These are phyloP conservation scores for Emys orbicularis DNA, from an alignment of 2,797 vertebrate species.

Conservation along the genomic window DNA sequence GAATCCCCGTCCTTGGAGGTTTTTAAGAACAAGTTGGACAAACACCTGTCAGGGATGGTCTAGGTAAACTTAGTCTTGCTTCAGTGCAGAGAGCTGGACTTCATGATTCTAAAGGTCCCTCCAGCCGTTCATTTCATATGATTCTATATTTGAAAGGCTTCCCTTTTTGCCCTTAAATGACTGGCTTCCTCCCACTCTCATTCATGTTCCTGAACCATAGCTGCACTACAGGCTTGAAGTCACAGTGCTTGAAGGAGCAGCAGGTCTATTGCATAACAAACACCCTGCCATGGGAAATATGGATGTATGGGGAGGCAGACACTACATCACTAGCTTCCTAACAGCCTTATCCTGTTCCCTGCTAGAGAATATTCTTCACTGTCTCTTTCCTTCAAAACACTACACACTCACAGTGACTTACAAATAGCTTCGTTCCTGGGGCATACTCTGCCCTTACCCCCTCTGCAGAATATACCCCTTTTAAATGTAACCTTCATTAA, in stretches of 20 bases:
- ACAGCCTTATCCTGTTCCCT: not conserved
- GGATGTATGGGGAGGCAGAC: not conserved
- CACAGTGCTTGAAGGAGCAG: not conserved
- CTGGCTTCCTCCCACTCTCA: not conserved
- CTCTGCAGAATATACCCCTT: not conserved
- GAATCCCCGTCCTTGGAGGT: no score
- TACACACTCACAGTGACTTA: not conserved
- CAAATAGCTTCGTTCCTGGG: not conserved
- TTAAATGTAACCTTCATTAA: not conserved
- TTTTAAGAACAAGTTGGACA: no score
- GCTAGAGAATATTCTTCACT: not conserved
- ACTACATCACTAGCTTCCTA: not conserved
- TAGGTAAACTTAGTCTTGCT: no score
- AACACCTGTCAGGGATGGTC: no score
- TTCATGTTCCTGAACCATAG: not conserved
- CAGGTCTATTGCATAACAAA: not conserved
- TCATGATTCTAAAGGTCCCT: no score
- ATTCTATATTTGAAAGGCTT: not conserved
- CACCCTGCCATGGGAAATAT: not conserved
- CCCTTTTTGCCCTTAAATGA: not conserved
- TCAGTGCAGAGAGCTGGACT: no score
- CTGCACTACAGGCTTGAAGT: not conserved
- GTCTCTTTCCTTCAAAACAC: not conserved
- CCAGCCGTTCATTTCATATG: no score
- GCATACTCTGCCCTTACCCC: not conserved